These are phyloP conservation scores for Tanytarsus gracilentus DNA, from an alignment of 2,888 invertebrate species.

Conservation along the genomic window DNA sequence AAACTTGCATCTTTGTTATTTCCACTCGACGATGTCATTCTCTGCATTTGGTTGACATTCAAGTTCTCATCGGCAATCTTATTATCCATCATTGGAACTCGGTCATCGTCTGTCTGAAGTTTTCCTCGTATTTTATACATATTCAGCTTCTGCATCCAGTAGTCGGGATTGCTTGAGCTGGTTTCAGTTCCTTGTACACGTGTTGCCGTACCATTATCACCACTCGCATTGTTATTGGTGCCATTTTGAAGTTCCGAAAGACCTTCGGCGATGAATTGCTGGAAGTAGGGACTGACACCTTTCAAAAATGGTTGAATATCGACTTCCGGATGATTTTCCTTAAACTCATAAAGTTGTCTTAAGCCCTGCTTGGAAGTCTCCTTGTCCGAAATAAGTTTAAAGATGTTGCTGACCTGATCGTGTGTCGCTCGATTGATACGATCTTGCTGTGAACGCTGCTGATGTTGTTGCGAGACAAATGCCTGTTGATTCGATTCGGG, in stretches of 20 bases:
- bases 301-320: conserved; percentile 42
- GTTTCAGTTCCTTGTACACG: background rate
- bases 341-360: conserved; percentile 41
- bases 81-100: conserved; percentile 39
- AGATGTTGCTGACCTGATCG: conserved; percentile 77
- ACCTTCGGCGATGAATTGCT: conserved; percentile 43
- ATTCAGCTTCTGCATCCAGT: conserved; percentile 42
- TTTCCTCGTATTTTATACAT: conserved; percentile 34
- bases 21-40: background rate
- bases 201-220: conserved; percentile 13
- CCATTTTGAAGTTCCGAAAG: conserved; percentile 40
- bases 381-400: conserved; percentile 82
- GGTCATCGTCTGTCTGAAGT: conserved; percentile 30
- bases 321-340: conserved; percentile 42
- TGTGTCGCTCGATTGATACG: conserved; percentile 47
- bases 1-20: conserved; percentile 15
- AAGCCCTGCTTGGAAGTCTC: conserved; percentile 71
- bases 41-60: conserved; percentile 38
- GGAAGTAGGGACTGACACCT: conserved; percentile 42
- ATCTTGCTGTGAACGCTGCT: conserved; percentile 25
- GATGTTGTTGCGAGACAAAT: background rate
- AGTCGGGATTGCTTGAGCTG: conserved; percentile 36
- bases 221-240: conserved; percentile 15
- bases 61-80: conserved; percentile 43
- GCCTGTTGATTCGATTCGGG: background rate